Evolutionary conservation across 2,113 vertebrate genomes (phyloP).

Genomic region (rabbit (Oryctolagus cuniculus)): mOryCun1.1 NC_091449.1:64695001-64695500

Average conservation of each 20-base stretch:
- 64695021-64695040: constrained; percentile 39
- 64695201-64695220: constrained; percentile 66
- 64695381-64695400: constrained; percentile 51
- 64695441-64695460: background rate
- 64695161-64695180: constrained; percentile 51
- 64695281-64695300: constrained; percentile 24
- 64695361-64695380: constrained; percentile 51
- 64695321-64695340: constrained; percentile 32
- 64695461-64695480: constrained; percentile 33
- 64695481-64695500: constrained; percentile 34
- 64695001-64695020: constrained; percentile 26
- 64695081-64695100: background rate
- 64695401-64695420: constrained; percentile 27
- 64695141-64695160: background rate
- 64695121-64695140: background rate
- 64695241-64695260: background rate
- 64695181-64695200: constrained; percentile 62
- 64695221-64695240: constrained; percentile 43
- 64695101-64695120: background rate
- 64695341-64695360: constrained; percentile 51
- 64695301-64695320: constrained; percentile 52
- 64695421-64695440: background rate
- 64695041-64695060: background rate
- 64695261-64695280: constrained; percentile 69
- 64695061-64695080: background rate